A percentile compares a stretch with the other conserved stretches of the same genome.
Evolutionary conservation across 2,113 vertebrate species (phyloP).

Genomic region (Eolophus roseicapilla): DNA sequence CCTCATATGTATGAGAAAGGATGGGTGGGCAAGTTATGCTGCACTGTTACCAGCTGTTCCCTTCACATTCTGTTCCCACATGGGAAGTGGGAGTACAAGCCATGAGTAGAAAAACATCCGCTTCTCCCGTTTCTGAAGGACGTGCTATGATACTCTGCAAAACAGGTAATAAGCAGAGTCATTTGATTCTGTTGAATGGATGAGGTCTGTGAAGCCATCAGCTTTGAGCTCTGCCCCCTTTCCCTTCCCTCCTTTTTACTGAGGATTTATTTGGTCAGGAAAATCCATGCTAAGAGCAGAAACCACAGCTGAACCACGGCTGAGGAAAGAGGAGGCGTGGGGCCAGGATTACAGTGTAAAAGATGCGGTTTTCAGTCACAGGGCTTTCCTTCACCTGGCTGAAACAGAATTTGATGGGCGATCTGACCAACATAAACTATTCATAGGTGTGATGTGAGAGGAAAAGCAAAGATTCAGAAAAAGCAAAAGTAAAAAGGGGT

Average conservation of each 20-base stretch:
- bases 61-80: not conserved
- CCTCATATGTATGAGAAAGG: not conserved
- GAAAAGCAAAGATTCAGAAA: not conserved
- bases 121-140: not conserved
- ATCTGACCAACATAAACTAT: not conserved
- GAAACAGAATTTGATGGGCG: not conserved
- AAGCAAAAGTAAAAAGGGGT: accelerated
- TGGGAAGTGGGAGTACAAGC: not conserved
- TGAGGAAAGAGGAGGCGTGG: not conserved
- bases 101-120: not conserved
- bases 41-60: not conserved
- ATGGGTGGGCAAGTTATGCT: not conserved
- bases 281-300: not conserved
- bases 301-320: not conserved
- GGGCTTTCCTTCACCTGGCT: not conserved
- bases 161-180: not conserved
- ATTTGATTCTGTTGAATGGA: not conserved
- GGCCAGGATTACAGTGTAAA: not conserved
- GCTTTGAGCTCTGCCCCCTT: not conserved
- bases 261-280: not conserved
- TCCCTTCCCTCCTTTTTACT: not conserved
- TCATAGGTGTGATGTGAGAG: not conserved
- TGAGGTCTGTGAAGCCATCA: not conserved
- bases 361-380: not conserved
- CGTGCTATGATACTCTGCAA: not conserved